These are phyloP conservation scores for Sebastes diploproa DNA, from an alignment of 2,797 vertebrate genomes.

Conservation along the genomic window DNA sequence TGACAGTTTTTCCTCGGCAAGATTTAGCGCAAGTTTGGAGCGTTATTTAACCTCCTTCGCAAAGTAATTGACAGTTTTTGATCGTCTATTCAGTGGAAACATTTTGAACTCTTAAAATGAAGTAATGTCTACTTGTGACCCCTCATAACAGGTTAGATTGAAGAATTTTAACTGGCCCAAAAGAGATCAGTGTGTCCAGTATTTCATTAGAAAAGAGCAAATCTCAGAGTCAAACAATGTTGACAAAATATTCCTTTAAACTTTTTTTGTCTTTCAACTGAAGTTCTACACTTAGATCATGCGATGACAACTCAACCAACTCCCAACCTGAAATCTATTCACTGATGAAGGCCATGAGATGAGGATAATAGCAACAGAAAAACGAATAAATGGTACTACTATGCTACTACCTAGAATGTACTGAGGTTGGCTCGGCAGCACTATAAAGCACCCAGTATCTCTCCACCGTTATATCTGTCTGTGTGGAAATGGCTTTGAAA, in stretches of 20 bases:
- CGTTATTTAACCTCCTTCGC: fast-evolving
- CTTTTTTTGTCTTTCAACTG: background rate
- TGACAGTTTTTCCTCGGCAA: fast-evolving
- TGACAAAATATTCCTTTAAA: background rate
- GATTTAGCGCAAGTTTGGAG: fast-evolving
- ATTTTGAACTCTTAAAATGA: no score
- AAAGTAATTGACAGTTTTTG: no score
- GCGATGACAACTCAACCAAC: background rate
- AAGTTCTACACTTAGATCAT: background rate
- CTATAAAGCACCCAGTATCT: background rate
- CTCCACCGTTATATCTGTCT: background rate
- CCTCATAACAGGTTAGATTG: background rate
- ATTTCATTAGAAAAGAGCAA: background rate
- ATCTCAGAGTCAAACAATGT: no score
- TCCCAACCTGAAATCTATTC: no score
- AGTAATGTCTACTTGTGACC: no score
- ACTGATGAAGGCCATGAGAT: background rate
- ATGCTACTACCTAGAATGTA: background rate
- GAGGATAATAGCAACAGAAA: background rate
- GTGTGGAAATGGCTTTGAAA: background rate
- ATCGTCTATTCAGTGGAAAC: no score
- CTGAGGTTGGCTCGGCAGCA: background rate
- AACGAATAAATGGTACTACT: background rate
- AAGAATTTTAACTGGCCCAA: background rate
- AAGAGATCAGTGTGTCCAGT: background rate